Evolutionary conservation across 2,888 invertebrate genomes (phyloP), one percentile per base, ranked within the genome.

Genomic region (Volucella zonaria): DNA sequence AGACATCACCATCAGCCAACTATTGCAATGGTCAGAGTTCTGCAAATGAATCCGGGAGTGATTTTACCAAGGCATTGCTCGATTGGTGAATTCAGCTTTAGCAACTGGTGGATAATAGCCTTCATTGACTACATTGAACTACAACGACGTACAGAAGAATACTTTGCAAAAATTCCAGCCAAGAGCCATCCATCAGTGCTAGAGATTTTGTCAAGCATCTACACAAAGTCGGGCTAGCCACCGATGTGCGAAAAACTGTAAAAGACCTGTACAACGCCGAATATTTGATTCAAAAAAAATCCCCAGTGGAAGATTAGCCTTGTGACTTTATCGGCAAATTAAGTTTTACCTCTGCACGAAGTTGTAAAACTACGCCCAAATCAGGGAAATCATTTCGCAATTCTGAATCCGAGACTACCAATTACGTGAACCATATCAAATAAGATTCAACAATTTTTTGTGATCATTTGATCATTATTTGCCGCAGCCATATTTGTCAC

Each of bases 281-380:
- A 89, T 94, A 96, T 59, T 91, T 96, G 59, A 93, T 95, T 12
- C 93, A 95, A 47, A n/a, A 93, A 93, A 80, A 96, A 96, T 90
- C 95, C 95, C 0, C 93, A 95, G 66, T 96, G 96, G 96, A 95
- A 95, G 10, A 93, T 96, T 12, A 93, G 93, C 86, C 93, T 95
- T 12, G 93, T 95, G 8, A 91, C 86, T 85, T 91, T 1, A 91
- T 56, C 92, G 42, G 92, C 90, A 1, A 90, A 76, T 31, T 78
- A 81, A 90, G 82, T 92, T 90, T 87, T 91, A 89, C 77, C 88
- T 87, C 82, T 93, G 92, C 87, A 93, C 92, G 88, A 92, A 91
- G 82, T 94, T 92, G 89, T 90, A 92, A 52, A 91, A 89, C 52
- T 87, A 18, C 81, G 88, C n/a, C 68, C 86, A 3, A 87, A 87